Base-by-base conservation (phyloP, 2,888 invertebrate genomes). In the Sarcophaga variegata region DNA sequence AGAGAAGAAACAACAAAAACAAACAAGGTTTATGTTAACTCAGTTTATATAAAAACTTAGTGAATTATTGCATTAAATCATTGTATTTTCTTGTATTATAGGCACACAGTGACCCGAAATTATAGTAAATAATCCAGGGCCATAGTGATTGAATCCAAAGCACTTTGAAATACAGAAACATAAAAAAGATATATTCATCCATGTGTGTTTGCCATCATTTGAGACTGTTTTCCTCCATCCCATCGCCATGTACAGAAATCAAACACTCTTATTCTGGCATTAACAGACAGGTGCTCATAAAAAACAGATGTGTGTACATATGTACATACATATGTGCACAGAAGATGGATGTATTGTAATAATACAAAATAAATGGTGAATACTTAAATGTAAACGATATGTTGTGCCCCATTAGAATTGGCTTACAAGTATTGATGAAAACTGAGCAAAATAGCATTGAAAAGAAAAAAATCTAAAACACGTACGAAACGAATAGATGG, bases 31-130 rank as follows among this genome's bases (percentile, higher is more conserved):
- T 37, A 37, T 37, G 37, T 1, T 37, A 37, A 27, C 27, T 4
- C 0, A 12, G 49, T 49, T 49, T 49, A 14, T 14, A 49, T 12
- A 49, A 14, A 49, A 49, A 14, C 17, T 62, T n/a, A 78, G 25
- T 25, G 71, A 27, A 67, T 67, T 62, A 67, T 77, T 81, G 47
- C 83, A 83, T 81, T 83, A 83, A 86, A 86, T 86, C 86, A 75
- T 79, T 70, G 6, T 37, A 75, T 81, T 72, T 77, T 54, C 5
- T 54, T 54, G 4, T 54, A 14, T 54, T 54, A 12, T 54, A 14
- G 12, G 17, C 17, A 45, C 54, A 25, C 20, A 17, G 20, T 64
- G 69, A 81, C 60, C 79, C 76, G 76, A 84, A 87, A 81, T 84
- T 81, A 82, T 49, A 76, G 76, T 47, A 79, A 78, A 83, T 75